Percentiles rank a stretch among this genome's conserved stretches.
Evolutionary conservation across 2,113 vertebrate species (phyloP).

Genomic region (Sylvia atricapilla): DNA sequence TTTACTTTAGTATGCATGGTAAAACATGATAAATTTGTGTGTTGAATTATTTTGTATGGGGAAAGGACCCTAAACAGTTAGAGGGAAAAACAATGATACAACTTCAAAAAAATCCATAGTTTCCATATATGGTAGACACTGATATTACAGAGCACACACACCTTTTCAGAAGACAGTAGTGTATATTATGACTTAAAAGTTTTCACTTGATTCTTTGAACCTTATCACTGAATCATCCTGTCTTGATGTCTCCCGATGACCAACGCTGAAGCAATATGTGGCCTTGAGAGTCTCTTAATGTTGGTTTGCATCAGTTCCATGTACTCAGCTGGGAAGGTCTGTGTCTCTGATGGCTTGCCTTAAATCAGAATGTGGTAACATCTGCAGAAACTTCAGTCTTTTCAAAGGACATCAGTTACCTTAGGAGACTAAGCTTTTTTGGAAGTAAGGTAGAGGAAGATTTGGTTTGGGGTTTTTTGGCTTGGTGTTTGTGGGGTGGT

Average conservation of each 20-base stretch:
- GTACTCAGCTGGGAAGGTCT: neutral
- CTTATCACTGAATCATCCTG: neutral
- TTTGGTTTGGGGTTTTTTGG: neutral
- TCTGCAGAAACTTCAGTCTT: neutral
- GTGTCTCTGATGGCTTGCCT: neutral
- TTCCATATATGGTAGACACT: neutral
- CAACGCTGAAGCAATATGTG: neutral
- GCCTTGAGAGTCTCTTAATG: neutral
- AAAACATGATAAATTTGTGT: neutral
- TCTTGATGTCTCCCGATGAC: fast-evolving
- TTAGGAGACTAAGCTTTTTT: neutral
- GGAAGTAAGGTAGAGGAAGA: neutral
- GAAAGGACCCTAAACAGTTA: neutral
- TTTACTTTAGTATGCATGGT: neutral
- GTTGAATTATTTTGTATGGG: neutral
- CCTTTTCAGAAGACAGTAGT: neutral
- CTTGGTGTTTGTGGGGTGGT: neutral
- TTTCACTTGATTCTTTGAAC: neutral
- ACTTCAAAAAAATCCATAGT: neutral
- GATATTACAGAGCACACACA: fast-evolving
- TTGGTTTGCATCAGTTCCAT: fast-evolving
- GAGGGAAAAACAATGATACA: neutral
- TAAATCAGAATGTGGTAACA: neutral
- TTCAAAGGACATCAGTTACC: neutral
- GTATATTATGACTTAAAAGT: neutral